These are phyloP conservation scores for Netelia virgata DNA, from an alignment of 2,888 invertebrate genomes.

Conservation along the genomic window DNA sequence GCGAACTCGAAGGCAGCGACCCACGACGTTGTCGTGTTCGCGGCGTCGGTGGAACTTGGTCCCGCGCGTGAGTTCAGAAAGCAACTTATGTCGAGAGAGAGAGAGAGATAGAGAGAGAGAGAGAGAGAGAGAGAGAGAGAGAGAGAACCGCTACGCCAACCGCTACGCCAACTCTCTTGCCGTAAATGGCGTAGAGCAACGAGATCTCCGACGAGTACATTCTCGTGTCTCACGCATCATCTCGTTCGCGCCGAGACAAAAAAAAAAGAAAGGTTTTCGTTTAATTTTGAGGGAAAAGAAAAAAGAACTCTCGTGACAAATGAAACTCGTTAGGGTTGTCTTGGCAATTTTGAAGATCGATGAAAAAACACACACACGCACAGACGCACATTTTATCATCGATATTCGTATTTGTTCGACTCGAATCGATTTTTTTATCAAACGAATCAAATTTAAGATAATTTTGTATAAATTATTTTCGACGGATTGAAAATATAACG, in stretches of 20 bases:
- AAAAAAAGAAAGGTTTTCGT: slow-evolving; percentile 10
- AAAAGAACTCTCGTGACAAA: background rate
- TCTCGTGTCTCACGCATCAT: slow-evolving; percentile 58
- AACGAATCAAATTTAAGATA: no score
- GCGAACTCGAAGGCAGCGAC: background rate
- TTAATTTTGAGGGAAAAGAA: background rate
- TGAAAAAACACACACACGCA: no score
- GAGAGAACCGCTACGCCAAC: no score
- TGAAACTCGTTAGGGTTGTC: no score
- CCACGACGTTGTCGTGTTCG: slow-evolving; percentile 37
- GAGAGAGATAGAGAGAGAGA: background rate
- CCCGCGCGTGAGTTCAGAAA: slow-evolving; percentile 10
- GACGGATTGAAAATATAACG: no score
- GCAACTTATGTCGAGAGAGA: slow-evolving; percentile 43
- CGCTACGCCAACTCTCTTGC: slow-evolving; percentile 33
- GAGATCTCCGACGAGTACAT: slow-evolving; percentile 22
- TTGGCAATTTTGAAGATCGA: no score
- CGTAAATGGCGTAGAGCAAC: slow-evolving; percentile 49
- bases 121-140: no score
- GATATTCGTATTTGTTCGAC: no score
- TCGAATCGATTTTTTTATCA: no score
- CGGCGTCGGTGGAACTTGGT: slow-evolving; percentile 49
- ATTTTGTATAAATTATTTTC: no score
- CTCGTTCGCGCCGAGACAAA: background rate
- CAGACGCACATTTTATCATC: no score